Evolutionary conservation across 2,797 vertebrate species (phyloP), one percentile per base, ranked within the genome.

Genomic region (Gadopsis bispinosus): DNA sequence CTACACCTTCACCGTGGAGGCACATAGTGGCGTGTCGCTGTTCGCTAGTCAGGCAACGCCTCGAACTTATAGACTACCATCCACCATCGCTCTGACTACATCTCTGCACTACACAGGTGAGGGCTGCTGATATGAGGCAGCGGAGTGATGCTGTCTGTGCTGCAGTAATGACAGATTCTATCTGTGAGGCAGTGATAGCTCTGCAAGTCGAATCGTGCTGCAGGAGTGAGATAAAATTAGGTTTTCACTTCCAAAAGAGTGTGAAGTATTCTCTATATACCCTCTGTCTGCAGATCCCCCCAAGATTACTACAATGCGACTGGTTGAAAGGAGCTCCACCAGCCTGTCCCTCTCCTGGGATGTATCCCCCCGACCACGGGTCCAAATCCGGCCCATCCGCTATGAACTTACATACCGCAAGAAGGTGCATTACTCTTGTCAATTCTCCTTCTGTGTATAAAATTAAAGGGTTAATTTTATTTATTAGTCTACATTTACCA

Each of bases 341-440:
- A 97, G 94, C 12, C 85, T 99, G 81, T 95, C 93, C 0, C 90
- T 99, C 14, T 96, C 97, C 77, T 99, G 98, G 98, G 95, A 94
- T 0, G 95, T 99, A 2, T 95, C 96, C 0, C 94, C 75, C 0
- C 92, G 94, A 0, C 93, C 61, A 0, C 91, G 94, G 0, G 90
- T 95, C 87, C 94, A 93, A 62, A 91, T 87, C 35, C 92, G 93
- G 0, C 87, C 96, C 71, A 92, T 95, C 86, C 96, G 95, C 70
- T 99, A 97, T 0, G 95, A 99, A 81, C 95, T 99, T 69, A 98
- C 95, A 87, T 99, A 98, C 91, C 96, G 96, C 81, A 99, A 97
- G 89, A 99, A 98, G 96, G 97, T 91, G 43, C 13, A 39, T 9
- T 3, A 8, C 3, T 47, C 22, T 63, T 41, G 6, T 66, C 55